Conservation (phyloP, 1,140 invertebrate genomes). For the Linepithema humile region DNA sequence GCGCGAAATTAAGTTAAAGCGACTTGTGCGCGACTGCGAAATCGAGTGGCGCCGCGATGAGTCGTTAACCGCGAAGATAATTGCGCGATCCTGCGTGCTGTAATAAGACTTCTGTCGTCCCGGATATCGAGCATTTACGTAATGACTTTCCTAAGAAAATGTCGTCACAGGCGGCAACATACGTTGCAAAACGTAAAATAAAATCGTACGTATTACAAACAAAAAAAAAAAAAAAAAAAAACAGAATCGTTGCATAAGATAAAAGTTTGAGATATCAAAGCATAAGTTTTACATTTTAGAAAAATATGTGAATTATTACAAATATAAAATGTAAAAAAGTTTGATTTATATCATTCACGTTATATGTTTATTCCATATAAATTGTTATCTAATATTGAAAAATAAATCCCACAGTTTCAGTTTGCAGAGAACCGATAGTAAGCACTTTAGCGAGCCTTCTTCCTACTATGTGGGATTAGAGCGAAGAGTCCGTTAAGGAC, state of each 20-base stretch:
- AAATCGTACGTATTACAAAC: not conserved
- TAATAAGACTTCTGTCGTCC: conserved; percentile 1
- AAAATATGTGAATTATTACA: not conserved
- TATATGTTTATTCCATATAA: not conserved
- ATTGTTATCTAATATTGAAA: conserved; percentile 2
- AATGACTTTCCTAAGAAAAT: conserved; percentile 11
- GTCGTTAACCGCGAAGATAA: conserved; percentile 51
- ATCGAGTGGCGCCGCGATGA: conserved; percentile 36
- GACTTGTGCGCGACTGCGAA: conserved; percentile 47
- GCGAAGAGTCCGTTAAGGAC: conserved; percentile 47
- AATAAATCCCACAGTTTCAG: conserved; percentile 6
- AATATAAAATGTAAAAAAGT: not conserved
- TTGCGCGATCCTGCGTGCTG: conserved; percentile 22
- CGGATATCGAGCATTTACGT: not conserved
- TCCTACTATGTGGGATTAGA: conserved; percentile 49
- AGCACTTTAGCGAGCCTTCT: conserved; percentile 42
- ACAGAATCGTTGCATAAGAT: not conserved
- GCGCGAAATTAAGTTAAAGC: conserved; percentile 34
- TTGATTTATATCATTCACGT: too few relatives aligned
- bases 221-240: too few relatives aligned
- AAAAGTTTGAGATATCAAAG: not conserved
- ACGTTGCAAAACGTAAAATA: not conserved
- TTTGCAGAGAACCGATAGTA: conserved; percentile 9
- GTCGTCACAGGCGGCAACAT: not conserved
- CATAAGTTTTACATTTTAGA: not conserved